Evolutionary conservation across 1,140 invertebrate genomes (phyloP).

Genomic region (Spodoptera frugiperda): DNA sequence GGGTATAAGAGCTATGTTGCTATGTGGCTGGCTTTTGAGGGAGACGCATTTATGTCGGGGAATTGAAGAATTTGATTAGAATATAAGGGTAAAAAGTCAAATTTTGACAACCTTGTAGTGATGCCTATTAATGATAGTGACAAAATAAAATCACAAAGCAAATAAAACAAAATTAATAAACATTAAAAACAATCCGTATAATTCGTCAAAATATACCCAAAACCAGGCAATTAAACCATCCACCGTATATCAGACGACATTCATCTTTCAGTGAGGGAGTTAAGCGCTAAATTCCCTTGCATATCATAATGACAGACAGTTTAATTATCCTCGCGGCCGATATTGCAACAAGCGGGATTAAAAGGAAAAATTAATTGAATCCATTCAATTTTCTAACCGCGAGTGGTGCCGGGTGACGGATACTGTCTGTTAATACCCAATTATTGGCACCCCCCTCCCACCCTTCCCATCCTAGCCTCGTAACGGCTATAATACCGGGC

Average conservation of each 20-base stretch:
- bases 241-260: neutral
- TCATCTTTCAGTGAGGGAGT: conserved; percentile 3
- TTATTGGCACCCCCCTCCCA: conserved; percentile 54
- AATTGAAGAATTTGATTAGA: neutral
- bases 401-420: conserved; percentile 57
- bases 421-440: conserved; percentile 73
- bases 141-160: conserved; percentile 1
- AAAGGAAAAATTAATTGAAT: conserved; percentile 65
- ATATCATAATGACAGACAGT: conserved; percentile 46
- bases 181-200: conserved; percentile 10
- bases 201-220: conserved; percentile 27
- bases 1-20: neutral
- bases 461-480: neutral
- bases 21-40: neutral
- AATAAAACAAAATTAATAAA: conserved; percentile 25
- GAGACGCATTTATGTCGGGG: neutral
- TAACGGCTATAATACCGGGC: conserved; percentile 33
- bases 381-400: conserved; percentile 62
- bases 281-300: conserved; percentile 42
- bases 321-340: conserved; percentile 48
- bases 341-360: conserved; percentile 49
- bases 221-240: conserved; percentile 27
- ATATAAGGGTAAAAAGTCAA: neutral
- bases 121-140: too few relatives aligned
- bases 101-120: too few relatives aligned